phyloP scores from a whole-genome alignment of 1,140 invertebrate species.

The Euwallacea similis region DNA sequence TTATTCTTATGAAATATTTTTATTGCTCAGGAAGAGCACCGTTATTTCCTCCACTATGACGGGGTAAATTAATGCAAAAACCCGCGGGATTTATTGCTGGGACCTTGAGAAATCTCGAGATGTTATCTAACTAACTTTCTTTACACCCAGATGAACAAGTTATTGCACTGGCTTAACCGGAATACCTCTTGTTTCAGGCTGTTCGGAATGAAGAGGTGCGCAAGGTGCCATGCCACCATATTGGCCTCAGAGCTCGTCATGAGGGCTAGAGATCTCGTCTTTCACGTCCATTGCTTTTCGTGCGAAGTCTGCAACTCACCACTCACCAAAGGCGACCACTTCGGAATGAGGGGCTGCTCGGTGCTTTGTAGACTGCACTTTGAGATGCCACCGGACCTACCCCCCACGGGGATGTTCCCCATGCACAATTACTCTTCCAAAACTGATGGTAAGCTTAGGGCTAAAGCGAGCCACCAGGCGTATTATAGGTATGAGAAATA shows the following conservation, averaged over 20 bases:
- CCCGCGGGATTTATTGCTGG: background rate
- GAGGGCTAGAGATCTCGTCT: slow-evolving; percentile 89
- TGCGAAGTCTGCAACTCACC: slow-evolving; percentile 87
- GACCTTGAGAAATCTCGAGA: background rate
- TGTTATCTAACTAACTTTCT: background rate
- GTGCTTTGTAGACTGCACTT: slow-evolving; percentile 75
- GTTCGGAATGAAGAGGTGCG: slow-evolving; percentile 82
- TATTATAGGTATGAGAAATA: slow-evolving; percentile 16
- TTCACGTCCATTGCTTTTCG: slow-evolving; percentile 93
- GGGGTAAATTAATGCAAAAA: too few relatives aligned
- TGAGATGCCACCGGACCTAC: slow-evolving; percentile 67
- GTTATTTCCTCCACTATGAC: background rate
- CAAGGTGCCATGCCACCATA: slow-evolving; percentile 86
- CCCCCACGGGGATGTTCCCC: slow-evolving; percentile 65
- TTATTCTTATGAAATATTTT: background rate
- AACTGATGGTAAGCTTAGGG: slow-evolving; percentile 26
- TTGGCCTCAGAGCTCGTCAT: slow-evolving; percentile 93
- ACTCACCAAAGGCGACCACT: slow-evolving; percentile 88
- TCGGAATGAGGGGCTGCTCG: slow-evolving; percentile 84
- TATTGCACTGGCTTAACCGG: too few relatives aligned
- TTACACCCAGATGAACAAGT: too few relatives aligned
- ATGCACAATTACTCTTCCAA: slow-evolving; percentile 50
- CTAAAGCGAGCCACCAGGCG: slow-evolving; percentile 48
- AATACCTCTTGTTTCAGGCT: slow-evolving; percentile 62
- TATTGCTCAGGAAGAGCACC: background rate